phyloP scores from a whole-genome alignment of 1,140 invertebrate species.

The Polypedilum vanderplanki region DNA sequence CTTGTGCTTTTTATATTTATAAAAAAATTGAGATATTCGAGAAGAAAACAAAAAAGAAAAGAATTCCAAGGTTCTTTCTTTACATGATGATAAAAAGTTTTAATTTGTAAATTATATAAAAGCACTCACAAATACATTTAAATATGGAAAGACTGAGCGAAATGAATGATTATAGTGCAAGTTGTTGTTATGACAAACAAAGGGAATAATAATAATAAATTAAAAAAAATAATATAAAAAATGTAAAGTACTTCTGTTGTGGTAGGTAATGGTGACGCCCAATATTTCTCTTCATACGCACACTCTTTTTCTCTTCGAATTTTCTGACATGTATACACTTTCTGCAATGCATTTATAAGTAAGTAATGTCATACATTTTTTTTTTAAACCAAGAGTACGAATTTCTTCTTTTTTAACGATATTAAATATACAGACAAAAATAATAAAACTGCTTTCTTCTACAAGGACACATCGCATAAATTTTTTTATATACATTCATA shows the following conservation, averaged over 20 bases:
- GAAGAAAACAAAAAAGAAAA: neutral
- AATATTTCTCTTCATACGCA: neutral
- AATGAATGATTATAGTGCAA: conserved; percentile 6
- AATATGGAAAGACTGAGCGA: neutral
- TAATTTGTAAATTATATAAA: neutral
- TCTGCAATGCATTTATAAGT: no score
- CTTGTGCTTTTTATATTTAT: no score
- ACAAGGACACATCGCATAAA: conserved; percentile 18
- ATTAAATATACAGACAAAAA: no score
- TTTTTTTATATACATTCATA: neutral
- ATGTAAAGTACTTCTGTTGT: neutral
- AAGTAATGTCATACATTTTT: no score
- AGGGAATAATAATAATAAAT: conserved; percentile 22
- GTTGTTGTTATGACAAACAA: conserved; percentile 24
- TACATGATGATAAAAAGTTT: neutral
- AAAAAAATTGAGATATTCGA: neutral
- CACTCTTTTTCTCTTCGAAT: neutral
- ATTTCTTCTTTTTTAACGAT: no score
- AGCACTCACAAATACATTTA: neutral
- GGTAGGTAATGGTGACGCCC: conserved; percentile 25
- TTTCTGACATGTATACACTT: neutral
- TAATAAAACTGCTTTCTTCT: neutral
- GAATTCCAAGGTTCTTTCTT: neutral
- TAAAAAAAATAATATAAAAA: neutral
- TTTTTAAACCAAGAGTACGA: no score